phyloP scores from a whole-genome alignment of 2,113 vertebrate species.

The Nycticebus coucang region DNA sequence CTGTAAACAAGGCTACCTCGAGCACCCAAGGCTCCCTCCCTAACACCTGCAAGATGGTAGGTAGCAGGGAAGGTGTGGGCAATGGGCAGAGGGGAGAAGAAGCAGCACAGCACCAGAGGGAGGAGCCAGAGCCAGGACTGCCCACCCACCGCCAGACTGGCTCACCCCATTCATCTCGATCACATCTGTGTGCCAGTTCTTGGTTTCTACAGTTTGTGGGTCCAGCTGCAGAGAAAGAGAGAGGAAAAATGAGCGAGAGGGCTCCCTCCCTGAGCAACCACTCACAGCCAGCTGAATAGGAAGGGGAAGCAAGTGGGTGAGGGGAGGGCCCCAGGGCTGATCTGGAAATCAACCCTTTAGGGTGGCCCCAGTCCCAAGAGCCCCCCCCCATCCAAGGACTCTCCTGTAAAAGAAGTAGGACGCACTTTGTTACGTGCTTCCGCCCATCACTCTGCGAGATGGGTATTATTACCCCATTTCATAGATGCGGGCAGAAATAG shows the following conservation, averaged over 20 bases:
- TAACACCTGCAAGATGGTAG: background rate
- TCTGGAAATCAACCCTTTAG: background rate
- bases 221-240: slow-evolving; percentile 90
- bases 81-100: background rate
- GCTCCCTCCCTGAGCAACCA: background rate
- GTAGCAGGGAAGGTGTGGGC: background rate
- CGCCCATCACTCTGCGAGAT: background rate
- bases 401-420: background rate
- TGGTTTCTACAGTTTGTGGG: slow-evolving; percentile 95
- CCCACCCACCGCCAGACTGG: rapidly evolving
- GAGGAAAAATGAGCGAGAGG: background rate
- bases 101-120: background rate
- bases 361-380: background rate
- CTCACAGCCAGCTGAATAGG: background rate
- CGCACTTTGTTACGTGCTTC: background rate
- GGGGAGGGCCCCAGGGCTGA: background rate
- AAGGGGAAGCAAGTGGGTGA: background rate
- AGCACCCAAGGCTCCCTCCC: background rate
- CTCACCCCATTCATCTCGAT: slow-evolving; percentile 99
- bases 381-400: background rate
- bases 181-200: slow-evolving; percentile 98
- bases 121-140: background rate
- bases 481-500: background rate
- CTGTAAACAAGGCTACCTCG: background rate
- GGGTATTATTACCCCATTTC: background rate